These are phyloP conservation scores for Dasypolia templi DNA, from an alignment of 2,888 invertebrate species.

Conservation along the genomic window DNA sequence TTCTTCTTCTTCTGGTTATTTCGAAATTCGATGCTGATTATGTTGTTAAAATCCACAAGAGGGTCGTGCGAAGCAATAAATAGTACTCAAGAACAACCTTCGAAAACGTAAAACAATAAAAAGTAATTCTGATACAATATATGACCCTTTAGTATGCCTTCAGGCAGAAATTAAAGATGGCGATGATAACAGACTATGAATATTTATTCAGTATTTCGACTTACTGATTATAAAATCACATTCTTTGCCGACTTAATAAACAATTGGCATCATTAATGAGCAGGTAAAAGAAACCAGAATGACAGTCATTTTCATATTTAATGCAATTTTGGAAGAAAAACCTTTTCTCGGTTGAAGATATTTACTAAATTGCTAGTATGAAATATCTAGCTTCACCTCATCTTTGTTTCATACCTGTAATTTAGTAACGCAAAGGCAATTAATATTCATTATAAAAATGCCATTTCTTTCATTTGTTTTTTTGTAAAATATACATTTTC, in stretches of 20 bases:
- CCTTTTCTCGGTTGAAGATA: neutral
- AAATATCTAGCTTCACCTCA: neutral
- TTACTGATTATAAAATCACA: slow-evolving; percentile 62
- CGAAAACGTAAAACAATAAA: slow-evolving; percentile 35
- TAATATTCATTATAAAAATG: neutral
- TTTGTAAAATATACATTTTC: neutral
- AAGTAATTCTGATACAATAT: slow-evolving; percentile 43
- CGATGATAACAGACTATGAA: slow-evolving; percentile 53
- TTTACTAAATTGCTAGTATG: neutral
- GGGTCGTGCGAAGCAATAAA: slow-evolving; percentile 31
- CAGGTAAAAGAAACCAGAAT: slow-evolving; percentile 41
- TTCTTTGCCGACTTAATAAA: slow-evolving; percentile 61
- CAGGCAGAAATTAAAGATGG: slow-evolving; percentile 57
- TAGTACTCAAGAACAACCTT: slow-evolving; percentile 22
- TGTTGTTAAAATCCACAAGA: slow-evolving; percentile 39
- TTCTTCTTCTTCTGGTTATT: neutral
- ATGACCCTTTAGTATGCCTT: slow-evolving; percentile 44
- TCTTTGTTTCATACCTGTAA: neutral
- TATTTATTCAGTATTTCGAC: slow-evolving; percentile 59
- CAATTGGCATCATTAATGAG: slow-evolving; percentile 65
- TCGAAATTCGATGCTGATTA: slow-evolving; percentile 12
- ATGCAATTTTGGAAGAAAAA: neutral
- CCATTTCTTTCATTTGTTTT: neutral
- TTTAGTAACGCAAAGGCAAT: neutral
- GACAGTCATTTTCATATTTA: slow-evolving; percentile 1